These are phyloP conservation scores for Cryptus viduatorius DNA, from an alignment of 2,888 invertebrate species.

Conservation along the genomic window DNA sequence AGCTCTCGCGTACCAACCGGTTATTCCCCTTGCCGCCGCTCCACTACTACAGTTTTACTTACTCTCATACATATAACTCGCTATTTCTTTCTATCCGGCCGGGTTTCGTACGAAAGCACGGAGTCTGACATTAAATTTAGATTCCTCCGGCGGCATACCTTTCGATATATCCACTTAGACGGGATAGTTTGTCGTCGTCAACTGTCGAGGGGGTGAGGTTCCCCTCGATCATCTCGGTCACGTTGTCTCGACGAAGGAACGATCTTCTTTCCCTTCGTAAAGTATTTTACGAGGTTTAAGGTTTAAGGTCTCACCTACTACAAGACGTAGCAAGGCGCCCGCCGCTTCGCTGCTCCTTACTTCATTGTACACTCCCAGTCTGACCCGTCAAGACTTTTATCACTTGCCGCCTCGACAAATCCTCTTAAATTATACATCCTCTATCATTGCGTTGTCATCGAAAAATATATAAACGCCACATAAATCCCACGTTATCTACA, in stretches of 20 bases:
- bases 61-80: background rate
- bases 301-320: background rate
- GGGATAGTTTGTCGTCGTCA: constrained; percentile 7
- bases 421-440: background rate
- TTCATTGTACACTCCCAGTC: background rate
- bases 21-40: background rate
- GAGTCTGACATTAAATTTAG: constrained; percentile 25
- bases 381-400: background rate
- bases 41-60: background rate
- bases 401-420: background rate
- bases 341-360: background rate
- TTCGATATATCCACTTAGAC: constrained; percentile 33
- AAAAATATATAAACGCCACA: background rate
- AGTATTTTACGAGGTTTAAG: constrained; percentile 15
- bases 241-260: background rate
- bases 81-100: constrained; percentile 7
- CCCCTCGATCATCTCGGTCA: constrained; percentile 7
- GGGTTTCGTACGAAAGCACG: background rate
- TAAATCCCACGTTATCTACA: background rate
- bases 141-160: constrained; percentile 3
- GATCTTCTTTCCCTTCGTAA: constrained; percentile 1
- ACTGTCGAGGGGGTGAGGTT: background rate
- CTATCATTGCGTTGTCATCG: background rate
- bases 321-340: background rate
- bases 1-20: constrained; percentile 28